These are phyloP conservation scores for Hemiscyllium ocellatum DNA, from an alignment of 2,113 vertebrate genomes.

Conservation along the genomic window DNA sequence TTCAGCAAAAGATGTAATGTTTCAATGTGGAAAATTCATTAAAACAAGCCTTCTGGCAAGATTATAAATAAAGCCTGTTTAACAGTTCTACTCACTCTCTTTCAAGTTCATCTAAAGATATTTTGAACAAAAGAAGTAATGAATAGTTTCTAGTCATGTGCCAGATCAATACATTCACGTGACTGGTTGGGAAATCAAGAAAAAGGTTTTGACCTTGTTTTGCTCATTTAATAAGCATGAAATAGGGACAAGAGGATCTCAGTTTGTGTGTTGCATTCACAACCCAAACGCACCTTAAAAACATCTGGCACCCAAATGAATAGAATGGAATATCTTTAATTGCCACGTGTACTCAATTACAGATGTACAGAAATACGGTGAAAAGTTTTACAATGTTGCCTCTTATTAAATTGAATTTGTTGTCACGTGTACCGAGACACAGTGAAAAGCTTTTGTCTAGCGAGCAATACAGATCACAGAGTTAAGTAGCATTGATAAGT, in stretches of 20 bases:
- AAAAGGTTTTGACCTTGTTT: not conserved
- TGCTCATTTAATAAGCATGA: not conserved
- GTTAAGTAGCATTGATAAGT: too few relatives aligned
- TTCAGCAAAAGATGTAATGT: not conserved
- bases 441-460: too few relatives aligned
- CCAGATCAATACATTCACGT: not conserved
- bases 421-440: too few relatives aligned
- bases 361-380: too few relatives aligned
- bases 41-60: constrained; percentile 32
- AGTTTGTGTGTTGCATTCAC: not conserved
- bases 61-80: not conserved
- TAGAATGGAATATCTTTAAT: too few relatives aligned
- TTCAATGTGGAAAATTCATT: constrained; percentile 29
- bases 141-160: not conserved
- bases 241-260: too few relatives aligned
- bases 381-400: too few relatives aligned
- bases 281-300: not conserved
- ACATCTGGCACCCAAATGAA: not conserved
- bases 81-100: not conserved
- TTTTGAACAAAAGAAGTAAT: not conserved
- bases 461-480: too few relatives aligned
- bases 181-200: not conserved
- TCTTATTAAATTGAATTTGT: too few relatives aligned
- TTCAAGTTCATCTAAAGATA: not conserved
- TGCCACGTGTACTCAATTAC: too few relatives aligned